These are phyloP conservation scores for Calidris pugnax DNA, from an alignment of 2,113 vertebrate species.

Conservation along the genomic window DNA sequence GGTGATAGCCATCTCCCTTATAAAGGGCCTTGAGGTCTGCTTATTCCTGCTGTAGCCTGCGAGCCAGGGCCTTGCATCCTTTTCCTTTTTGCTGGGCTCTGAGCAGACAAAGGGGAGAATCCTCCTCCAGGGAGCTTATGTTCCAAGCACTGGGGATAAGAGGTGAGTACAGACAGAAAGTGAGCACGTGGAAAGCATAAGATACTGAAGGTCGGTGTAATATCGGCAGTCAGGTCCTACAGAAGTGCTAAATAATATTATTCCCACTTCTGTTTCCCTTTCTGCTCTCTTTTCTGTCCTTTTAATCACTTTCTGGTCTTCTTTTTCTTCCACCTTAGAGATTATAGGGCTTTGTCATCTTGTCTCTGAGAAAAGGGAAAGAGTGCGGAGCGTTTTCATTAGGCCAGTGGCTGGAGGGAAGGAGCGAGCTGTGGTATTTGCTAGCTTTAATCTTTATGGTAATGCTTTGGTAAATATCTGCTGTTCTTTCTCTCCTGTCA, in stretches of 20 bases:
- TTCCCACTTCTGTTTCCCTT: not conserved
- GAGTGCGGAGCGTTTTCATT: slow-evolving; percentile 42
- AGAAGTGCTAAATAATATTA: slow-evolving; percentile 6
- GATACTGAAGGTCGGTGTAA: not conserved
- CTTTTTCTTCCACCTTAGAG: slow-evolving; percentile 32
- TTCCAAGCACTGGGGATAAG: not conserved
- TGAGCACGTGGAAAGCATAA: not conserved
- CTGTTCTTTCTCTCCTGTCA: slow-evolving; percentile 55
- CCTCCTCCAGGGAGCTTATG: not conserved
- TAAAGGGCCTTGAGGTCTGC: not conserved
- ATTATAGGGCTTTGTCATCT: slow-evolving; percentile 63
- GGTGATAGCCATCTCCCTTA: not conserved
- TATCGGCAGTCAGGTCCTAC: not conserved
- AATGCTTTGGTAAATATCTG: slow-evolving; percentile 68
- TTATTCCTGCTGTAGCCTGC: not conserved
- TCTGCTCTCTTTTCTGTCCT: slow-evolving; percentile 10
- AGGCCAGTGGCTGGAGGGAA: slow-evolving; percentile 45
- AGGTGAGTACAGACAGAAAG: not conserved
- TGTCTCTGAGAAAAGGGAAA: slow-evolving; percentile 27
- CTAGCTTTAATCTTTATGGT: slow-evolving; percentile 70
- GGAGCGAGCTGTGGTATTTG: not conserved
- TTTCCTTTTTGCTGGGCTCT: not conserved
- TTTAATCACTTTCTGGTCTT: slow-evolving; percentile 48
- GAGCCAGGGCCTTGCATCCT: not conserved
- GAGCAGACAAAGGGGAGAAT: not conserved